These are phyloP conservation scores for Hypomecis atomaria DNA, from an alignment of 2,888 invertebrate species.

Conservation along the genomic window DNA sequence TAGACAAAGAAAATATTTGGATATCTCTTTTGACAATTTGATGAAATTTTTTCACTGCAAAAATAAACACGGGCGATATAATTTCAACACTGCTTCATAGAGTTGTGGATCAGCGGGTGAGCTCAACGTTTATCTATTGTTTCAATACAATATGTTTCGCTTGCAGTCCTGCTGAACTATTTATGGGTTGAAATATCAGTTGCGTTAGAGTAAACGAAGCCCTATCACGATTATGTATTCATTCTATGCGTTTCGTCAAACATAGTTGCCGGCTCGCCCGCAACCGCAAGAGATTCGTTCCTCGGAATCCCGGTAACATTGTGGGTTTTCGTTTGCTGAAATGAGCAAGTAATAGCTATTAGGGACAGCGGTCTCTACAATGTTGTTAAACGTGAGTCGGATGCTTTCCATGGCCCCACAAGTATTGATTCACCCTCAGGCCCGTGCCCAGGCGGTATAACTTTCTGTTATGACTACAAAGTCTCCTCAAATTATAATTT, in stretches of 20 bases:
- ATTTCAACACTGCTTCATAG: slow-evolving; percentile 37
- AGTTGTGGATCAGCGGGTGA: slow-evolving; percentile 37
- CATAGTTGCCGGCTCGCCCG: slow-evolving; percentile 16
- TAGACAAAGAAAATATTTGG: slow-evolving; percentile 33
- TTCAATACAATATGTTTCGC: slow-evolving; percentile 60
- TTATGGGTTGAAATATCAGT: slow-evolving; percentile 53
- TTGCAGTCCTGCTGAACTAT: slow-evolving; percentile 60
- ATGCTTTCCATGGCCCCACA: slow-evolving; percentile 59
- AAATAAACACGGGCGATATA: slow-evolving; percentile 24
- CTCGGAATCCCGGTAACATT: slow-evolving; percentile 36
- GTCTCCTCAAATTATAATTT: slow-evolving; percentile 45
- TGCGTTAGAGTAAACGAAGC: slow-evolving; percentile 22
- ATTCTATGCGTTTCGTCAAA: slow-evolving; percentile 15
- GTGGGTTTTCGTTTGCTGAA: slow-evolving; percentile 46
- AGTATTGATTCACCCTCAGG: slow-evolving; percentile 72
- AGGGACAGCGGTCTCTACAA: slow-evolving; percentile 54
- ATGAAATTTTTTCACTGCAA: slow-evolving; percentile 27
- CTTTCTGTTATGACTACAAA: slow-evolving; percentile 60
- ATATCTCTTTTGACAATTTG: slow-evolving; percentile 20
- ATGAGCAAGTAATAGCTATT: slow-evolving; percentile 52
- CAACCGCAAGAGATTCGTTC: slow-evolving; percentile 44
- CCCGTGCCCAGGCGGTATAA: slow-evolving; percentile 62
- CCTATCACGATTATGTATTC: not conserved
- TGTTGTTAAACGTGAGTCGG: slow-evolving; percentile 53
- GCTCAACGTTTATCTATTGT: slow-evolving; percentile 62